A percentile compares a stretch with the other conserved stretches of the same genome.
phyloP scores from a whole-genome alignment of 2,797 vertebrate genomes.

The Coendou prehensilis region DNA sequence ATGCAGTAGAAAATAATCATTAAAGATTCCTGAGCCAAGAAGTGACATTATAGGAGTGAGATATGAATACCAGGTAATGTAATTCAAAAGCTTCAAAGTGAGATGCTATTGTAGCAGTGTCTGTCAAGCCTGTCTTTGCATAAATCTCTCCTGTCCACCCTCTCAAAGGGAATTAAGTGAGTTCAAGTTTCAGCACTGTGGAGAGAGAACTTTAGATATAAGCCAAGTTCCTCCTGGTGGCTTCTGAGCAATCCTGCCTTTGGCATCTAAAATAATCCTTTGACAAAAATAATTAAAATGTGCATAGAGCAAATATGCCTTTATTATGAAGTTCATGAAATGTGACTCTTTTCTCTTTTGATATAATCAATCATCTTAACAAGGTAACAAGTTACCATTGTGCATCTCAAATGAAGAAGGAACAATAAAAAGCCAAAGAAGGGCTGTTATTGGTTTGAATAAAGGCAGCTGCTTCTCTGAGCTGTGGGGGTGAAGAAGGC shows the following conservation, averaged over 20 bases:
- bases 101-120: background rate
- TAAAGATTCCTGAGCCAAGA: constrained; percentile 34
- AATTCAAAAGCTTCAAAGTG: constrained; percentile 41
- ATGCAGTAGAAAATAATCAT: background rate
- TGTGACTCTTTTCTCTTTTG: constrained; percentile 60
- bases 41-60: constrained; percentile 17
- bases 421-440: background rate
- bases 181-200: constrained; percentile 27
- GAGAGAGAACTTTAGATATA: background rate
- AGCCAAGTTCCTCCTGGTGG: background rate
- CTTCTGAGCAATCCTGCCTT: background rate
- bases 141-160: background rate
- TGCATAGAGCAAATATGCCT: constrained; percentile 34
- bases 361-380: constrained; percentile 46
- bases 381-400: constrained; percentile 21
- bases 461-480: background rate
- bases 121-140: background rate
- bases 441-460: background rate
- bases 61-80: background rate
- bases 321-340: constrained; percentile 59
- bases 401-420: background rate
- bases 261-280: constrained; percentile 54
- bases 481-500: background rate
- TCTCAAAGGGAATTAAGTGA: background rate
- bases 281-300: constrained; percentile 73